These are phyloP conservation scores for Lycodopsis pacificus DNA, from an alignment of 2,797 vertebrate genomes.

Conservation along the genomic window DNA sequence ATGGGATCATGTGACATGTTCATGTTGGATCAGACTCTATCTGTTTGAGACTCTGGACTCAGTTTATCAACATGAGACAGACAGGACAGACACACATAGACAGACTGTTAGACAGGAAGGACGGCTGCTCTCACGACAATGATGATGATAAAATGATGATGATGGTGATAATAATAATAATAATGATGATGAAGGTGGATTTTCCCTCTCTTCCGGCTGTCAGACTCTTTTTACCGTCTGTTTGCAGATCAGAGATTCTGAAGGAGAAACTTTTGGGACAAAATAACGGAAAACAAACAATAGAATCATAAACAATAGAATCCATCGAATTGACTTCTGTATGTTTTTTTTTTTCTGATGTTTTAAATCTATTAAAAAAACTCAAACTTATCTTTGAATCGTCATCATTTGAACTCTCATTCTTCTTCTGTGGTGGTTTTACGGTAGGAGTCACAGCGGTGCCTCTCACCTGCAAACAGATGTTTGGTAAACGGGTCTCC, in stretches of 20 bases:
- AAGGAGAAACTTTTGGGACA: slow-evolving; percentile 66
- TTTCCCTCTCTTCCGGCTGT: slow-evolving; percentile 63
- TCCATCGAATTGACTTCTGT: slow-evolving; percentile 75
- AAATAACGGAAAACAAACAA: slow-evolving; percentile 52
- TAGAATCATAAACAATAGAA: neutral
- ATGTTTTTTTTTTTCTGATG: slow-evolving; percentile 84
- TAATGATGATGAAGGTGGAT: slow-evolving; percentile 66
- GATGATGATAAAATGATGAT: slow-evolving; percentile 59
- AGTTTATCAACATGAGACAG: neutral
- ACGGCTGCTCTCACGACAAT: slow-evolving; percentile 42
- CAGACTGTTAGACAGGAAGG: slow-evolving; percentile 33
- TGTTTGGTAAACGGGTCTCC: slow-evolving; percentile 69
- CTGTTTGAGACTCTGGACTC: no score
- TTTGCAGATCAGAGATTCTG: slow-evolving; percentile 97
- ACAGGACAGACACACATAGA: neutral
- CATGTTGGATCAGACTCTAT: no score
- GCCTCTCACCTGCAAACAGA: slow-evolving; percentile 86
- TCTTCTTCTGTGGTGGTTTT: slow-evolving; percentile 53
- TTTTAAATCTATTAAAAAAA: slow-evolving; percentile 95
- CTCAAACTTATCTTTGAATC: slow-evolving; percentile 80
- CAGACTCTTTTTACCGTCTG: slow-evolving; percentile 87
- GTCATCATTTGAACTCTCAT: slow-evolving; percentile 76
- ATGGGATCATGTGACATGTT: neutral
- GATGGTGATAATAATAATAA: slow-evolving; percentile 62
- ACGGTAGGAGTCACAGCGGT: neutral